phyloP scores from a whole-genome alignment of 1,140 invertebrate genomes.

The Micrasema longulum region DNA sequence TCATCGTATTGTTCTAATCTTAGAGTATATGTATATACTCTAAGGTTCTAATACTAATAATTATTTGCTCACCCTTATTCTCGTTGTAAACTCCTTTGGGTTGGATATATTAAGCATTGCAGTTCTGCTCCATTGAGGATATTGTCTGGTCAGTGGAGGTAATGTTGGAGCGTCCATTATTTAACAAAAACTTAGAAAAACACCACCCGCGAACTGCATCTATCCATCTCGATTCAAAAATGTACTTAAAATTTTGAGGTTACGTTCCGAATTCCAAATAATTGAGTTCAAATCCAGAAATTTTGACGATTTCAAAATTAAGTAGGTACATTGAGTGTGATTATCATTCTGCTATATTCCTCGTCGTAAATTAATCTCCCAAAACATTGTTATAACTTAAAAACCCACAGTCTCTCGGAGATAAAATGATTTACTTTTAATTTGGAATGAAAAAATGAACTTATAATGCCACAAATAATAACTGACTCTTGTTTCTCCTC shows the following conservation, averaged over 20 bases:
- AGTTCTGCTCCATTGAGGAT: slow-evolving; percentile 52
- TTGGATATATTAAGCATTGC: slow-evolving; percentile 45
- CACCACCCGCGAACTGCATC: slow-evolving; percentile 4
- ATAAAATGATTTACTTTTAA: slow-evolving; percentile 17
- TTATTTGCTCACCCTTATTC: slow-evolving; percentile 46
- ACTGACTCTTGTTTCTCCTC: neutral
- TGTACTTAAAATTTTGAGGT: slow-evolving; percentile 18
- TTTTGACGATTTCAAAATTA: slow-evolving; percentile 24
- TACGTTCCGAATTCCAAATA: slow-evolving; percentile 38
- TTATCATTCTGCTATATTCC: too few relatives aligned
- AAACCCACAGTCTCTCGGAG: too few relatives aligned
- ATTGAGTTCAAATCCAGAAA: neutral
- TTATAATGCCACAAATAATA: too few relatives aligned
- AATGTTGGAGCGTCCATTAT: slow-evolving; percentile 44
- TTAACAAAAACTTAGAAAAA: slow-evolving; percentile 32
- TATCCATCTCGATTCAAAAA: slow-evolving; percentile 5
- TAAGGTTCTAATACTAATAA: too few relatives aligned
- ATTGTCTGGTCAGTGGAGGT: slow-evolving; percentile 52
- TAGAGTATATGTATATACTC: too few relatives aligned
- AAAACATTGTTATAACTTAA: too few relatives aligned
- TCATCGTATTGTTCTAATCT: too few relatives aligned
- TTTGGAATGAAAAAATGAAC: slow-evolving; percentile 2
- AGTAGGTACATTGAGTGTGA: neutral
- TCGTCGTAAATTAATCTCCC: too few relatives aligned
- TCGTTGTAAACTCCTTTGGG: slow-evolving; percentile 35